phyloP scores from a whole-genome alignment of 1,140 invertebrate genomes.

The Periplaneta americana region DNA sequence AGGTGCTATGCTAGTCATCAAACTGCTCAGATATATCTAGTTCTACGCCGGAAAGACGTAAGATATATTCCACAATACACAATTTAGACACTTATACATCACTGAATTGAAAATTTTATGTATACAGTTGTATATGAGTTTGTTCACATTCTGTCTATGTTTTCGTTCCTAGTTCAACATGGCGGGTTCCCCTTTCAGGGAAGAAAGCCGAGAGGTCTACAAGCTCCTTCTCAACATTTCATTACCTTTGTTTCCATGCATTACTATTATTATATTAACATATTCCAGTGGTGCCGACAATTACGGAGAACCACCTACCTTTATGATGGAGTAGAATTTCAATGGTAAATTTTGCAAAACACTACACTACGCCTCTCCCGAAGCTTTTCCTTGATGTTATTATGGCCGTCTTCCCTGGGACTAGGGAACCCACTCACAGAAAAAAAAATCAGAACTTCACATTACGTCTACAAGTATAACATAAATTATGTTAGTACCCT shows the following conservation, averaged over 20 bases:
- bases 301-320: slow-evolving; percentile 34
- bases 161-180: slow-evolving; percentile 35
- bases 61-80: not conserved
- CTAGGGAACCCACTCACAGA: slow-evolving; percentile 28
- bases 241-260: slow-evolving; percentile 20
- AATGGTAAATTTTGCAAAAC: slow-evolving; percentile 31
- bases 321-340: slow-evolving; percentile 32
- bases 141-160: slow-evolving; percentile 4
- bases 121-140: not conserved
- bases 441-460: slow-evolving; percentile 21
- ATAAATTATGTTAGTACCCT: slow-evolving; percentile 31
- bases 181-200: slow-evolving; percentile 40
- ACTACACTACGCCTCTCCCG: slow-evolving; percentile 38
- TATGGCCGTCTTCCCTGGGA: slow-evolving; percentile 37
- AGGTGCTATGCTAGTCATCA: not conserved
- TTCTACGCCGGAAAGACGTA: not conserved
- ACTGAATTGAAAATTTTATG: not conserved
- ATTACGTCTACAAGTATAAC: slow-evolving; percentile 18
- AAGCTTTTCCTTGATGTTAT: slow-evolving; percentile 39
- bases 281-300: slow-evolving; percentile 15
- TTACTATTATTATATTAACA: slow-evolving; percentile 24
- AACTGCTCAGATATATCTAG: not conserved
- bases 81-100: not conserved
- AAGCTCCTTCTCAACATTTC: slow-evolving; percentile 22
- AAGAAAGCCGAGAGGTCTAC: slow-evolving; percentile 41